Percentiles rank a stretch among this genome's conserved stretches.
Conservation (phyloP, 2,113 vertebrate genomes). For the Otus sunia region DNA sequence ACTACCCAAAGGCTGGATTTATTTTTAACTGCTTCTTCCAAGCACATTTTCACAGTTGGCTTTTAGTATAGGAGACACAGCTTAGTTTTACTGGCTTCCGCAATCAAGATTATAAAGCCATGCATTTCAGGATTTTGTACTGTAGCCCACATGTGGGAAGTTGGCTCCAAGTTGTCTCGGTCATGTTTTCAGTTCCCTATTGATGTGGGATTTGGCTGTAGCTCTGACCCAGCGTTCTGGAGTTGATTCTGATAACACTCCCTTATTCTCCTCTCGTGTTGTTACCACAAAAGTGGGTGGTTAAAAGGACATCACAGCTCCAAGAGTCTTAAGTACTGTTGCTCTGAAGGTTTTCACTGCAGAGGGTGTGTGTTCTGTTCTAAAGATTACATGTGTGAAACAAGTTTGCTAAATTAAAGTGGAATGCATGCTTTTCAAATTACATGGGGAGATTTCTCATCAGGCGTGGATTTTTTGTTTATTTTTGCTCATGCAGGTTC, state of each 20-base stretch:
- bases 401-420: neutral
- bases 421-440: neutral
- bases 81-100: neutral
- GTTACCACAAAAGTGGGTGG: neutral
- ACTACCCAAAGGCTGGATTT: neutral
- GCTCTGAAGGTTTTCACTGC: neutral
- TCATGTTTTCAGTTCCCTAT: neutral
- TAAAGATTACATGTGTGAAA: neutral
- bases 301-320: neutral
- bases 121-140: neutral
- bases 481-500: constrained; percentile 75
- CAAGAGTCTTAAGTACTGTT: neutral
- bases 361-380: neutral
- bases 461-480: neutral
- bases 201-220: constrained; percentile 4
- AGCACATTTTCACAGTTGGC: neutral
- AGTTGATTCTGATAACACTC: neutral
- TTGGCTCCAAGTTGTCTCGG: neutral
- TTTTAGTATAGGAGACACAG: neutral
- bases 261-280: neutral
- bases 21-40: neutral
- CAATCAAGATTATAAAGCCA: neutral
- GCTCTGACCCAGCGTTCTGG: neutral
- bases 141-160: neutral
- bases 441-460: neutral